Evolutionary conservation across 2,888 invertebrate genomes (phyloP).

Genomic region (Pristionchus exspectatus): DNA sequence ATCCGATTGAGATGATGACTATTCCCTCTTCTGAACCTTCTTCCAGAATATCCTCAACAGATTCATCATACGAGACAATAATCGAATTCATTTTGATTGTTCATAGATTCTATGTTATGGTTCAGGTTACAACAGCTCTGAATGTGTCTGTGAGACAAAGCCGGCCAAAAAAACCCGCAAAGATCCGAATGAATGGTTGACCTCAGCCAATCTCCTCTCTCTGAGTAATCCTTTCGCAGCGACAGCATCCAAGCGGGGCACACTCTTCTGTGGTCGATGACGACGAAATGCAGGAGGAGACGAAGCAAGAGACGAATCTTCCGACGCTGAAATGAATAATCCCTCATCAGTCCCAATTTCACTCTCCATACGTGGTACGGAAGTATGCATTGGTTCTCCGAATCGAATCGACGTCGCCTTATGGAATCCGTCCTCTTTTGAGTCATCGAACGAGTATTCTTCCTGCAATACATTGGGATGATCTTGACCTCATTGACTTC

Average conservation of each 20-base stretch:
- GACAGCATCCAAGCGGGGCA: neutral
- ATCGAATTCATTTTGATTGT: no score
- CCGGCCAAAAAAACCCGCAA: no score
- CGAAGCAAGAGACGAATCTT: slow-evolving; percentile 69
- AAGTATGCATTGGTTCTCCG: slow-evolving; percentile 73
- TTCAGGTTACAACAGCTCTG: no score
- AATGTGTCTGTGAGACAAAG: neutral
- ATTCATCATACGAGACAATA: no score
- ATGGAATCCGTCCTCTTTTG: neutral
- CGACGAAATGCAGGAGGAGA: slow-evolving; percentile 37
- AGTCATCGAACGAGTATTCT: slow-evolving; percentile 15
- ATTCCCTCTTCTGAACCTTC: slow-evolving; percentile 36
- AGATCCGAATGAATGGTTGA: neutral
- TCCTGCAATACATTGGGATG: neutral
- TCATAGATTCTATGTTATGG: no score
- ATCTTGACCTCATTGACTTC: neutral
- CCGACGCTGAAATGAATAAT: slow-evolving; percentile 69
- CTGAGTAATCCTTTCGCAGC: slow-evolving; percentile 31
- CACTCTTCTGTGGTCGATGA: slow-evolving; percentile 24
- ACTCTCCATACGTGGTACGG: slow-evolving; percentile 71
- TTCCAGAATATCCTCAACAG: slow-evolving; percentile 1
- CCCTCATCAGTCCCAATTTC: neutral
- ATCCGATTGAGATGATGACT: neutral
- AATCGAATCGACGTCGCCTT: slow-evolving; percentile 62
- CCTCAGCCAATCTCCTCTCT: slow-evolving; percentile 28